These are phyloP conservation scores for Acleris holmiana DNA, from an alignment of 2,888 invertebrate genomes.

Conservation along the genomic window DNA sequence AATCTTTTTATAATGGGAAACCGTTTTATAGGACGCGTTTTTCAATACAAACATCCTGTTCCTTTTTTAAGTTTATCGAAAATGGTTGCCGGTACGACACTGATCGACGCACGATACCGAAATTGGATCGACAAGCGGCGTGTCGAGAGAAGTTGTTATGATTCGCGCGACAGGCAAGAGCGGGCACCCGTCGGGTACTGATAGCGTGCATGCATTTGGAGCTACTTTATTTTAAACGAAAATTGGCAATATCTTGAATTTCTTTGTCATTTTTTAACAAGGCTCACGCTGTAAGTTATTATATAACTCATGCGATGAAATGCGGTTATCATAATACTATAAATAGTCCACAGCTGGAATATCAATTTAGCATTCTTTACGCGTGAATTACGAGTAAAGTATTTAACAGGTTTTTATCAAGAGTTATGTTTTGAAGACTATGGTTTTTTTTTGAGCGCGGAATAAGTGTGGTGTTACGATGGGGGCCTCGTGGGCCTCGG, in stretches of 20 bases:
- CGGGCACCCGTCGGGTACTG: not conserved
- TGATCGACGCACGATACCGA: conserved; percentile 57
- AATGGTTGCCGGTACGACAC: conserved; percentile 52
- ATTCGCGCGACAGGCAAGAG: conserved; percentile 18
- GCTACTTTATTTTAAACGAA: conserved; percentile 6
- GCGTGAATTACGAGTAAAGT: conserved; percentile 16
- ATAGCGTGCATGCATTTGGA: conserved; percentile 6
- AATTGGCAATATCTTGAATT: conserved; percentile 1
- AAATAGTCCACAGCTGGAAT: conserved; percentile 14
- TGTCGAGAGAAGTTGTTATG: conserved; percentile 47
- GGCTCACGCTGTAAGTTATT: not conserved
- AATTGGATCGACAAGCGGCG: conserved; percentile 62
- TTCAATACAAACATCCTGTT: conserved; percentile 37
- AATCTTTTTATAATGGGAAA: conserved; percentile 54
- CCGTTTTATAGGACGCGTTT: conserved; percentile 36
- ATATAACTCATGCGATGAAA: conserved; percentile 17
- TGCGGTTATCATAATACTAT: conserved; percentile 8
- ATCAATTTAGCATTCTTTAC: conserved; percentile 20
- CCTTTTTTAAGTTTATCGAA: conserved; percentile 41
- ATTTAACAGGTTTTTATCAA: not conserved
- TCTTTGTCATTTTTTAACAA: not conserved
- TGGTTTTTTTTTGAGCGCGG: conserved; percentile 1
- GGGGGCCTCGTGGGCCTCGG: not conserved
- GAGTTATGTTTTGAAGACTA: conserved; percentile 4
- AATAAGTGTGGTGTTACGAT: not conserved